Base-by-base conservation (phyloP, 2,888 invertebrate species). In the Xylocampa areola region DNA sequence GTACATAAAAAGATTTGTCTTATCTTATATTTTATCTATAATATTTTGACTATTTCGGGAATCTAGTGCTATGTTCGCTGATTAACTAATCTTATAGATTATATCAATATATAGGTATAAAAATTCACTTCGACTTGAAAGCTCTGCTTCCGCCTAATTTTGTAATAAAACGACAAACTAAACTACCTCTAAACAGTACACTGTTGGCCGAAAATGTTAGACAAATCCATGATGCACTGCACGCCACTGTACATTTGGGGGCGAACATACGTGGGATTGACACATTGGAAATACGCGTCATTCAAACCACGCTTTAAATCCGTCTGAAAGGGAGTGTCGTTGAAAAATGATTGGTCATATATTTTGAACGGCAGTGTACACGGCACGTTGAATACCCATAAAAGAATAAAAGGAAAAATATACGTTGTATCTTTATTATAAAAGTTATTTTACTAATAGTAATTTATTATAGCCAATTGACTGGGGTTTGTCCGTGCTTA, bases 291-390 rank as follows among this genome's bases (percentile, higher is more conserved):
- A 82, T 80, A 82, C 74, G 76, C 78, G 81, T 84, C 85, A 85
- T 73, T 83, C 86, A 82, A 82, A 85, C 79, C 80, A 75, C 78
- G 82, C 80, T 82, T 82, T 80, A 82, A 85, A 83, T 83, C 80
- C 80, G 80, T 81, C 79, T 80, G 62, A 79, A 80, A 81, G 85
- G 81, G 77, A 69, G 79, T 82, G 83, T 81, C 83, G 81, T 86
- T 87, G 88, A 89, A 88, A 88, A 87, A 87, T 88, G 83, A 87
- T 84, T 82, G 87, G 80, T 80, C 85, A 81, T 84, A 68, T 73
- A 67, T 74, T 74, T 57, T 52, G 52, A 68, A 57, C 53, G 60
- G 33, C 52, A 50, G 36, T 69, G 43, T 61, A 53, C 49, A 40
- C 51, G 39, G 44, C 21, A 19, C 51, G 50, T 36, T 67, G 50